Conservation (phyloP, 2,113 vertebrate species). For the rabbit (Oryctolagus cuniculus) region DNA sequence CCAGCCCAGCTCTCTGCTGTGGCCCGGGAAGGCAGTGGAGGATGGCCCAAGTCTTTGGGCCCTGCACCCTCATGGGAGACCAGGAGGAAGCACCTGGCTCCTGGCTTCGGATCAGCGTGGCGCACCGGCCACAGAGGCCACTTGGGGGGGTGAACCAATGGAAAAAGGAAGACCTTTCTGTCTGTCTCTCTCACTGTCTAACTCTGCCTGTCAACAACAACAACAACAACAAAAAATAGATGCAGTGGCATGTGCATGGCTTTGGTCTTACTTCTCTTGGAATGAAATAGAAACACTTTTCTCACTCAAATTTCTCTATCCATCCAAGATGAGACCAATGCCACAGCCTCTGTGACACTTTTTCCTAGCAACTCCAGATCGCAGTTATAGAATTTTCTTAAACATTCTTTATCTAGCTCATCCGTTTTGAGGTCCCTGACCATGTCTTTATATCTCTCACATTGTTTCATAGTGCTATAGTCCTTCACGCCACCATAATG, state of each 20-base stretch:
- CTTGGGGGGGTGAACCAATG: no score
- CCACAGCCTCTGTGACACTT: not conserved
- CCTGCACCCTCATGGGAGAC: no score
- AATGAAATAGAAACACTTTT: not conserved
- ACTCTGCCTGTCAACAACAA: no score
- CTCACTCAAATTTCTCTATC: not conserved
- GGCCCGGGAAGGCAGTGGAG: no score
- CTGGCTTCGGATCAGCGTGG: no score
- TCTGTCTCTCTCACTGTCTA: no score
- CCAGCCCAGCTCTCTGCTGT: no score
- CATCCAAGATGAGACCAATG: not conserved
- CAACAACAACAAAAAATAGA: no score
- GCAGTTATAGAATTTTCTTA: not conserved
- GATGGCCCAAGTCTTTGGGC: no score
- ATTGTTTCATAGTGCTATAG: not conserved
- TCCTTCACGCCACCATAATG: not conserved
- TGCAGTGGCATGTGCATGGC: not conserved
- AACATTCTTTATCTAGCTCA: not conserved
- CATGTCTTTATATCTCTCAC: not conserved
- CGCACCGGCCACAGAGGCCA: no score
- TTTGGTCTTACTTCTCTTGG: not conserved
- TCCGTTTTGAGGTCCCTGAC: not conserved
- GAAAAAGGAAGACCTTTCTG: no score
- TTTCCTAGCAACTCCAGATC: not conserved
- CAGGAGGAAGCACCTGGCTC: no score